These are phyloP conservation scores for Antitype chi DNA, from an alignment of 2,888 invertebrate genomes.

Conservation along the genomic window DNA sequence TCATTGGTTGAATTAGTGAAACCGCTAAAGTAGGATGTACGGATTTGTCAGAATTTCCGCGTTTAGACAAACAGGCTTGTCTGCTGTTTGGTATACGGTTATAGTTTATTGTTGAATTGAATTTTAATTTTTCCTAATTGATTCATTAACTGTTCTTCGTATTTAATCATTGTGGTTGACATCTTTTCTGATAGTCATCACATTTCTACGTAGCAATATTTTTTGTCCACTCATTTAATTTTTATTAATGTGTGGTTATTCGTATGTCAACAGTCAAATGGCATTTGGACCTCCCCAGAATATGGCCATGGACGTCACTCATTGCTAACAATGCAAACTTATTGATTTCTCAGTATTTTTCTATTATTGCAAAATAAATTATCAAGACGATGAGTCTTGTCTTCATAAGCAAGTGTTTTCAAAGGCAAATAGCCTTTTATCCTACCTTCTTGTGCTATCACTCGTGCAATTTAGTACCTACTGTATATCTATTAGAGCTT, in stretches of 20 bases:
- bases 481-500: too few species aligned
- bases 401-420: too few species aligned
- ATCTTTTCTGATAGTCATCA: slow-evolving; percentile 13
- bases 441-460: too few species aligned
- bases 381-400: neutral
- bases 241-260: neutral
- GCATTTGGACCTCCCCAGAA: neutral
- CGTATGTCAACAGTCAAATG: slow-evolving; percentile 4
- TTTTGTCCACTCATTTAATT: slow-evolving; percentile 16
- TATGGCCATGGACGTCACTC: neutral
- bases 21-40: slow-evolving; percentile 14
- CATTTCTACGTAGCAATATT: slow-evolving; percentile 27
- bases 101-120: slow-evolving; percentile 16
- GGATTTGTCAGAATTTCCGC: slow-evolving; percentile 31
- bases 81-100: slow-evolving; percentile 3
- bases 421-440: neutral
- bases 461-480: too few species aligned
- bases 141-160: slow-evolving; percentile 34
- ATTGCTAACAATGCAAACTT: neutral
- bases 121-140: slow-evolving; percentile 13
- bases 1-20: slow-evolving; percentile 32
- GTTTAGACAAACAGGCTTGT: neutral
- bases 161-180: neutral
- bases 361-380: neutral
- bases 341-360: neutral